phyloP scores from a whole-genome alignment of 1,140 invertebrate species.

The Coelopa frigida region DNA sequence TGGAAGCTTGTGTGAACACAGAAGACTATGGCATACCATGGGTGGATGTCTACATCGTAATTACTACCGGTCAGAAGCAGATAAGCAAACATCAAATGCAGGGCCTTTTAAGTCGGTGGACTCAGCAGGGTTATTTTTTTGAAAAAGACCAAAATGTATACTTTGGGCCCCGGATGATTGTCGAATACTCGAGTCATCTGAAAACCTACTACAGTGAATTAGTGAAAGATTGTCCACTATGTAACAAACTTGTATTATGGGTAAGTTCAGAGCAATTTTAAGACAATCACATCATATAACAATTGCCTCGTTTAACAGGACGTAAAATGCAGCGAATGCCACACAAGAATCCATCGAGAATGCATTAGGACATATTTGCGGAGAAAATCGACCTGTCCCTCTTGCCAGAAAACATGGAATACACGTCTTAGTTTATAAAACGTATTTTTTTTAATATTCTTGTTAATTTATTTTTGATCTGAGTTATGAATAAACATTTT shows the following conservation, averaged over 20 bases:
- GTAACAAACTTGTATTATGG: constrained; percentile 13
- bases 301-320: constrained; percentile 7
- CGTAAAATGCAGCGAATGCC: constrained; percentile 11
- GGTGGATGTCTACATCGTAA: constrained; percentile 9
- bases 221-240: constrained; percentile 13
- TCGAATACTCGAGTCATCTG: constrained; percentile 13
- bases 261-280: constrained; percentile 6
- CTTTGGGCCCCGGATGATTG: constrained; percentile 11
- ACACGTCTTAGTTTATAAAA: constrained; percentile 10
- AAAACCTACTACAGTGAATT: constrained; percentile 9
- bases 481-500: no score
- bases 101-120: constrained; percentile 8
- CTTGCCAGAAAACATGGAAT: constrained; percentile 9
- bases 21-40: constrained; percentile 12
- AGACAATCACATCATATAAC: no score
- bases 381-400: constrained; percentile 12
- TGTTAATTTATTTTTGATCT: no score
- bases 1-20: constrained; percentile 6
- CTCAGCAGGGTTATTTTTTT: constrained; percentile 12
- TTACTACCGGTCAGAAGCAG: constrained; percentile 1
- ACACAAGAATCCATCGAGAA: constrained; percentile 10
- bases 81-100: constrained; percentile 11
- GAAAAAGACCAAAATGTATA: constrained; percentile 10
- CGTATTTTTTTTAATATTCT: neutral
- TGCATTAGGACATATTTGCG: constrained; percentile 13